phyloP scores from a whole-genome alignment of 1,140 invertebrate species.

The Hylaeus volcanicus region DNA sequence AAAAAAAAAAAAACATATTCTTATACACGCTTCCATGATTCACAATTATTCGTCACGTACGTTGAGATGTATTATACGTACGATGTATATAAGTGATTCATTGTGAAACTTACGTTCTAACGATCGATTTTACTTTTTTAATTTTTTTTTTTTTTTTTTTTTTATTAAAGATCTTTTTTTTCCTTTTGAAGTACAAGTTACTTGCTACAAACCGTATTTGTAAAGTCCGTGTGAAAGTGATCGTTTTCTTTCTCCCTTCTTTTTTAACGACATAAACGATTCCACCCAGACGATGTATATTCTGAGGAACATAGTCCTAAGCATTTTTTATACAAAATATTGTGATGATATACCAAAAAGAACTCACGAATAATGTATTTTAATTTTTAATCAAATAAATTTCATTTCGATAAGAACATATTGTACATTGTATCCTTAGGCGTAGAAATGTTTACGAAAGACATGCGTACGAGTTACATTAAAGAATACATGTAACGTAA shows the following conservation, averaged over 20 bases:
- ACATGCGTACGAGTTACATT: not conserved
- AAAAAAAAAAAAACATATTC: constrained; percentile 37
- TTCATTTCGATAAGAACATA: constrained; percentile 54
- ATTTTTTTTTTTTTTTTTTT: not conserved
- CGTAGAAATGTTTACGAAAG: not conserved
- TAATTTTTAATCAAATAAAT: constrained; percentile 71
- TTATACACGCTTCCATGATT: constrained; percentile 48
- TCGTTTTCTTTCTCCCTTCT: constrained; percentile 4
- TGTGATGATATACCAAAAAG: constrained; percentile 63
- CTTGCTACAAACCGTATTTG: constrained; percentile 9
- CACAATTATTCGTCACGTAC: constrained; percentile 32
- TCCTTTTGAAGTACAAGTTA: constrained; percentile 8
- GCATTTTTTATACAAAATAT: constrained; percentile 65
- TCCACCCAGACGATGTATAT: constrained; percentile 51
- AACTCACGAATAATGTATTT: constrained; percentile 66
- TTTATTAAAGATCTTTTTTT: not conserved
- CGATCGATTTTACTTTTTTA: not conserved
- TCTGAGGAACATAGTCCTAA: constrained; percentile 60
- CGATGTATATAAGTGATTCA: constrained; percentile 31
- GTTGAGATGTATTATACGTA: too few relatives aligned
- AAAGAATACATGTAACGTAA: not conserved
- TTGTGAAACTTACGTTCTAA: constrained; percentile 22
- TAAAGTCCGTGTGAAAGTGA: constrained; percentile 36
- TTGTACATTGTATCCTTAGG: not conserved
- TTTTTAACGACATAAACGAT: constrained; percentile 41